These are phyloP conservation scores for Montipora sp. DNA, from an alignment of 64 coral and sea anemone genomes.

Conservation along the genomic window DNA sequence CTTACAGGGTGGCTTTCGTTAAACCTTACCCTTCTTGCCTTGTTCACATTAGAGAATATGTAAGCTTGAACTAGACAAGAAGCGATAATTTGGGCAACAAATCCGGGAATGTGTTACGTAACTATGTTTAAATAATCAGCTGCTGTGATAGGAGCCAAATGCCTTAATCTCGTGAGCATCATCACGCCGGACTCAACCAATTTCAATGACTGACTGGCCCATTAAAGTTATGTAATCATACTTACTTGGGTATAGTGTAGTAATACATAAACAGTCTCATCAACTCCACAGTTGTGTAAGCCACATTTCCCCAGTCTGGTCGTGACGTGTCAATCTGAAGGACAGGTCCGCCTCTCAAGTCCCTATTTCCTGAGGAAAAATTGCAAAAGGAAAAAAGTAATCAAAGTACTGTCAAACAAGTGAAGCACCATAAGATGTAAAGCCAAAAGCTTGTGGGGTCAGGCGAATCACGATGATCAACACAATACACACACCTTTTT, in stretches of 20 bases:
- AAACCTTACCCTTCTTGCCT: no score
- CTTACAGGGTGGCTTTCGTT: no score
- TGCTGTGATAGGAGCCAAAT: neutral
- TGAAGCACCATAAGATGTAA: no score
- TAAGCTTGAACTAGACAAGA: no score
- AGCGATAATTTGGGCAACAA: no score
- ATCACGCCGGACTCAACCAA: neutral
- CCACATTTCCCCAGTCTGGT: slow-evolving; percentile 83
- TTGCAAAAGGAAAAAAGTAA: neutral
- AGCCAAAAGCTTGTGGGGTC: no score
- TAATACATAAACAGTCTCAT: slow-evolving; percentile 92
- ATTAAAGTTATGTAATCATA: neutral
- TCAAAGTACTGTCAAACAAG: neutral
- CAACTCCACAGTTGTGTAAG: slow-evolving; percentile 82
- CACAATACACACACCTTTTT: no score
- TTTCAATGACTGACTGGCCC: neutral
- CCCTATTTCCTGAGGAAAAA: slow-evolving; percentile 71
- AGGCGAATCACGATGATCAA: no score
- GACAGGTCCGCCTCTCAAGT: slow-evolving; percentile 74
- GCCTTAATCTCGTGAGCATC: neutral
- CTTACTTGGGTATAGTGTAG: slow-evolving; percentile 92
- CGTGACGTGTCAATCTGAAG: slow-evolving; percentile 76
- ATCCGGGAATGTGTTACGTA: neutral
- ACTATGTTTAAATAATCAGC: neutral
- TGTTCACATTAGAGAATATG: no score